Base-by-base conservation (phyloP, 2,888 invertebrate genomes). In the Drosophila antonietae region DNA sequence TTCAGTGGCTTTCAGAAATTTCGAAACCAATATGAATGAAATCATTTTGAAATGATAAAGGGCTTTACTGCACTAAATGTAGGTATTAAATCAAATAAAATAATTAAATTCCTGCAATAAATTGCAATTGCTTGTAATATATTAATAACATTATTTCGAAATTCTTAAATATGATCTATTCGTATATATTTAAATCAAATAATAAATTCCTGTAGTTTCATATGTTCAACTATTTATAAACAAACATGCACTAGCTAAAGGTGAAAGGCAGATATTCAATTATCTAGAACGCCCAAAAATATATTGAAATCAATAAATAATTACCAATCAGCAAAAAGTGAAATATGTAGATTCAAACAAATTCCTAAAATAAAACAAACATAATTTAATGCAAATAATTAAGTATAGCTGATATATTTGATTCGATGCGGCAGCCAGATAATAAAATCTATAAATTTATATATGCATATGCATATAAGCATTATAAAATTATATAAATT, bases 331-430 rank as follows among this genome's bases (percentile, higher is more conserved):
- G 53, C 44, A 31, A 43, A 53, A 62, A 57, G 28, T 31, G 28
- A 59, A 81, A 68, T 68, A 57, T 68, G 51, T 52, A 3, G 9
- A 31, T 37, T 33, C 49, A 10, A 35, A 33, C 20, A 55, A 70
- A 46, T 59, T 43, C 35, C 10, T 9, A 35, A 52, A 61, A 58
- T 14, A 33, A 47, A 10, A 52, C 56, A 35, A 53, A 44, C 60
- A 61, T 69, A 55, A 79, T 65, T 72, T 70, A 71, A 70, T 66
- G 53, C 70, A 70, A 70, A 73, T 69, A 73, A 69, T 78, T 64
- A 47, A 31, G 3, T n/a, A 64, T 56, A 62, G 35, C 35, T 51
- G 28, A 59, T 63, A 79, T 70, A 35, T 56, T 64, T 81, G 52
- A 31, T 49, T 41, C 31, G 9, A 53, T 15, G 7, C 2, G 41